Evolutionary conservation across 2,113 vertebrate species (phyloP).

Genomic region (Tragelaphus imberbis): DNA sequence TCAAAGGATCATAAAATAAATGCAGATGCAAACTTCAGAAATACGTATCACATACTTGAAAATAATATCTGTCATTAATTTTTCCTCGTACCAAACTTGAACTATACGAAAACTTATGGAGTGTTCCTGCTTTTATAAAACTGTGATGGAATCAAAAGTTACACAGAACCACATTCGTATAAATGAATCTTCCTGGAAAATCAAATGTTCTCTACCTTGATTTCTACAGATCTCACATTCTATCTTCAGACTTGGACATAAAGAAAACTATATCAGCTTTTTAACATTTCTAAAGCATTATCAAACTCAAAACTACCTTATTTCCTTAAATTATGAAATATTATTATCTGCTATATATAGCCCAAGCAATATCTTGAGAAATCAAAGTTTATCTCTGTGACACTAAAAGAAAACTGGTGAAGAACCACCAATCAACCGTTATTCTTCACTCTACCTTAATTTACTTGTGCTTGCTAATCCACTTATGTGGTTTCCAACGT

Average conservation of each 20-base stretch:
- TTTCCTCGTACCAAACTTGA: not conserved
- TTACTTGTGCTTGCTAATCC: slow-evolving; percentile 84
- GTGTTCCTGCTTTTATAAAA: slow-evolving; percentile 3
- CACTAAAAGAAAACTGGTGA: not conserved
- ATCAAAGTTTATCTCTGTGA: slow-evolving; percentile 22
- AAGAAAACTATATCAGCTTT: not conserved
- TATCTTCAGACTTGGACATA: not conserved
- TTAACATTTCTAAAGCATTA: not conserved
- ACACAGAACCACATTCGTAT: not conserved
- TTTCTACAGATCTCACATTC: not conserved
- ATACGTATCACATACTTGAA: not conserved
- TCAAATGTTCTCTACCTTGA: not conserved
- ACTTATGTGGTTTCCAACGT: slow-evolving; percentile 84
- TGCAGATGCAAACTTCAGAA: not conserved
- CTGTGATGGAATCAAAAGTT: not conserved
- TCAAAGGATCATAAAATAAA: not conserved
- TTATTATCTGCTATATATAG: not conserved
- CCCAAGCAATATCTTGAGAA: not conserved
- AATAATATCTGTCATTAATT: not conserved
- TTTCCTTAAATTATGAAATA: not conserved
- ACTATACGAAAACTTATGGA: not conserved
- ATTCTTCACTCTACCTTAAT: slow-evolving; percentile 79
- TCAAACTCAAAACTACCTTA: not conserved
- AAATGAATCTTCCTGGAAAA: not conserved
- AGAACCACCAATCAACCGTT: not conserved